Conservation (phyloP, 2,888 invertebrate genomes). For the Diachrysia chrysitis region DNA sequence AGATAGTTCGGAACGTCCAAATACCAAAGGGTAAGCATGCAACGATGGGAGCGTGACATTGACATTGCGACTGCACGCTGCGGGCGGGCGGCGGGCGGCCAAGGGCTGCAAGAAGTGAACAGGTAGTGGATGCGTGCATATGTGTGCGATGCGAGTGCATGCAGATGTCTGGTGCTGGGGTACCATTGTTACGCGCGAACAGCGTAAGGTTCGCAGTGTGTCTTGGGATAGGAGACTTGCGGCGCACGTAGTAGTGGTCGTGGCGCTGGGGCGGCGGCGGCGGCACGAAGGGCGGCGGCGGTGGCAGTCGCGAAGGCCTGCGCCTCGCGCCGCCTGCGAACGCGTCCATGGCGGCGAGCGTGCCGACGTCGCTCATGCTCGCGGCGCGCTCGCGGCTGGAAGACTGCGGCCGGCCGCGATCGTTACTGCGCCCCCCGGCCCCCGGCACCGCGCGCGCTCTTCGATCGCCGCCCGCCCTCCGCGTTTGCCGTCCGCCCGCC, state of each 20-base stretch:
- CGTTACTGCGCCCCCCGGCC: conserved; percentile 78
- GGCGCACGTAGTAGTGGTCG: conserved; percentile 87
- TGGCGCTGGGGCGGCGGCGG: conserved; percentile 85
- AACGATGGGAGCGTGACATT: conserved; percentile 74
- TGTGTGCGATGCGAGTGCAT: conserved; percentile 62
- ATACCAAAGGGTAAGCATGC: conserved; percentile 53
- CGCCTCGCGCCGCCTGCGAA: conserved; percentile 88
- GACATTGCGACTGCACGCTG: conserved; percentile 72
- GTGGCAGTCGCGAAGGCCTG: conserved; percentile 84
- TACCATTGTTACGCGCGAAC: conserved; percentile 86
- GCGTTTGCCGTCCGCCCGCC: conserved; percentile 81
- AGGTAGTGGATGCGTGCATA: conserved; percentile 51
- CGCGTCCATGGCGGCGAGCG: conserved; percentile 88
- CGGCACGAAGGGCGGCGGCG: conserved; percentile 86
- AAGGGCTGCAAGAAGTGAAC: conserved; percentile 35
- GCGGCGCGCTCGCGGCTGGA: conserved; percentile 86
- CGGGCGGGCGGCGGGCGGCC: conserved; percentile 54
- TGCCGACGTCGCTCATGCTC: conserved; percentile 89
- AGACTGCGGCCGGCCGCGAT: conserved; percentile 84
- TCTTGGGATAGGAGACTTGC: conserved; percentile 85
- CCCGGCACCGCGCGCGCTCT: conserved; percentile 84
- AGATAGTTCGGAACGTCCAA: conserved; percentile 31
- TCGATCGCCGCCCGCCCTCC: conserved; percentile 87
- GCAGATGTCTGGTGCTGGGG: conserved; percentile 65
- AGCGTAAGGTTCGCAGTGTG: conserved; percentile 83